Evolutionary conservation across 2,888 invertebrate genomes (phyloP).

Genomic region (Pristionchus exspectatus): DNA sequence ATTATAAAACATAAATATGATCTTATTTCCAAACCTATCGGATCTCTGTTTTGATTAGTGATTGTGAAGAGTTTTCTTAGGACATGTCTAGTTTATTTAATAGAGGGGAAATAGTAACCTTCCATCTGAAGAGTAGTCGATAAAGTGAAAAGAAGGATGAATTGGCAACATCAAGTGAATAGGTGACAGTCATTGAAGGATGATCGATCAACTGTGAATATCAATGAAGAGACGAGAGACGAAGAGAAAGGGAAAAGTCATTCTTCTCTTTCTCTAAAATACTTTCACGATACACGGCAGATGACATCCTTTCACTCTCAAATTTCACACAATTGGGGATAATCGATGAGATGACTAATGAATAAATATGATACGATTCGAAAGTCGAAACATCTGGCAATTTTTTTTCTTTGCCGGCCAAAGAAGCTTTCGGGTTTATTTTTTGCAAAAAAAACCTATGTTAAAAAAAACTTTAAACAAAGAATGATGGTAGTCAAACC

Average conservation of each 20-base stretch:
- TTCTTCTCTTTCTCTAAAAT: not conserved
- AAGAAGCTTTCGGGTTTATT: too few species aligned
- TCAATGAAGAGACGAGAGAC: conserved; percentile 24
- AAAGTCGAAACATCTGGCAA: too few species aligned
- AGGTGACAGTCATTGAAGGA: conserved; percentile 73
- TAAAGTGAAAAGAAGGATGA: conserved; percentile 68
- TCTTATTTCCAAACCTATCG: not conserved
- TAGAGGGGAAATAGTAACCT: conserved; percentile 57
- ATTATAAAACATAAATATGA: not conserved
- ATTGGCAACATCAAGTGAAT: conserved; percentile 76
- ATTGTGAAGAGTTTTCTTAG: not conserved
- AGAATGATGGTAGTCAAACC: too few species aligned
- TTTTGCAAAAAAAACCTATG: too few species aligned
- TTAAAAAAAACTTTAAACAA: too few species aligned
- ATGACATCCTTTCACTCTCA: not conserved
- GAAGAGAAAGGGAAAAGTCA: conserved; percentile 2
- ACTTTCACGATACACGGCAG: not conserved
- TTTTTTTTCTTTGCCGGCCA: too few species aligned
- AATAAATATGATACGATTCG: too few species aligned
- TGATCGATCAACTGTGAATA: conserved; percentile 12
- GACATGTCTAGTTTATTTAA: not conserved
- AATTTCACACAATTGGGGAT: not conserved
- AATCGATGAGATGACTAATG: too few species aligned
- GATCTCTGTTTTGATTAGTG: not conserved
- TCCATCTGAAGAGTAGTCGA: conserved; percentile 68